phyloP scores from a whole-genome alignment of 2,888 invertebrate species.

The Tenthredo mesomela region DNA sequence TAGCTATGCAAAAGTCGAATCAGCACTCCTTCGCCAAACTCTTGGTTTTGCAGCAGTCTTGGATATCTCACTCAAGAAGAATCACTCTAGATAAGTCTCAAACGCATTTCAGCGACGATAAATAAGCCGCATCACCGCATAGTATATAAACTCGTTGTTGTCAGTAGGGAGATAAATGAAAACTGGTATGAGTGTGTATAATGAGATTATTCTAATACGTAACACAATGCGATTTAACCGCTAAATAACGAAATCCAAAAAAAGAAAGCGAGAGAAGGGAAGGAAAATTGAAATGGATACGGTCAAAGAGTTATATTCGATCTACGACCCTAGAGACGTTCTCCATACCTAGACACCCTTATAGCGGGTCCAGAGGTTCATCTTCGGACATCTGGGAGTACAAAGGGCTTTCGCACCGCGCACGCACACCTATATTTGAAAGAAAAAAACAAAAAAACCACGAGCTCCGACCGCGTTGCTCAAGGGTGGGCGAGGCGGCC shows the following conservation, averaged over 20 bases:
- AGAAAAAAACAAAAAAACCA: constrained; percentile 17
- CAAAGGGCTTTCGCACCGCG: constrained; percentile 46
- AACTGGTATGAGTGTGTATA: background rate
- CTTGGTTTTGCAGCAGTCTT: background rate
- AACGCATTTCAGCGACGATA: background rate
- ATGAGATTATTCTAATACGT: constrained; percentile 24
- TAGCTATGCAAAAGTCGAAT: constrained; percentile 27
- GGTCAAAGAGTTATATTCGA: constrained; percentile 28
- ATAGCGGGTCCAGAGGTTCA: background rate
- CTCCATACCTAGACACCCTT: background rate
- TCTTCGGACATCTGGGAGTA: constrained; percentile 31
- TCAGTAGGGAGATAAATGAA: background rate
- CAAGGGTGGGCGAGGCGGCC: constrained; percentile 55
- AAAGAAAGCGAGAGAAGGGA: background rate
- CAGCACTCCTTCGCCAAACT: constrained; percentile 29
- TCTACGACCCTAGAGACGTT: constrained; percentile 8
- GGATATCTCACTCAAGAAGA: background rate
- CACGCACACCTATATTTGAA: constrained; percentile 4
- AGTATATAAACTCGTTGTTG: background rate
- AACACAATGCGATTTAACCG: constrained; percentile 15
- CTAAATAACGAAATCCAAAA: background rate
- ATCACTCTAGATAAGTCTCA: constrained; percentile 6
- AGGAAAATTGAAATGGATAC: constrained; percentile 14
- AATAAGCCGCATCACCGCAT: background rate
- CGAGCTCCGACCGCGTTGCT: constrained; percentile 41